Base-by-base conservation (phyloP, 2,888 invertebrate species). In the Drosophila putrida region DNA sequence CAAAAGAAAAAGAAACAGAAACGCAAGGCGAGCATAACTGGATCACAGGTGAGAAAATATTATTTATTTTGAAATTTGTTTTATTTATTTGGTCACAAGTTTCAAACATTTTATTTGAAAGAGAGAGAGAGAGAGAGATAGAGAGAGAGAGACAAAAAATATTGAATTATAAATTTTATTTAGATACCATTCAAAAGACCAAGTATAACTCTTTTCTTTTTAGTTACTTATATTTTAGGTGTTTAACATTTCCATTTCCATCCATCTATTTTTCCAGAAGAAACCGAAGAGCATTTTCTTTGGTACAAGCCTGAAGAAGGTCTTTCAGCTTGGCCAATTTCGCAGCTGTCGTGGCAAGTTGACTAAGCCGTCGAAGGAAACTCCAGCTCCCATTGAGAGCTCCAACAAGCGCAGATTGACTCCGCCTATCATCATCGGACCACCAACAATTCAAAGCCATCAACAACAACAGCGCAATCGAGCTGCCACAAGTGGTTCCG, bases 1-100 rank as follows among this genome's bases (percentile, higher is more conserved):
- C 96, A 97, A 82, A 96, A 95, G 90, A 96, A 96, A 90, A 95
- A 95, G 89, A 93, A 94, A 71, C 90, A 95, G 55, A 93, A 94
- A 55, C 89, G 90, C 65, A 94, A 94, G 62, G 94, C 94, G 72
- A 85, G 77, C 53, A 43, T 81, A 2, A 80, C 43, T 54, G 75
- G 80, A 6, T 80, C 90, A 6, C 90, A 91, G 80, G 90, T 91
- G 31, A 38, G 44, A 2, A 9, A 9, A 31, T 28, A 28, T 31
- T 9, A 31, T 31, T 6, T 1, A 3, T 28, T 8, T 28, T 28
- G 28, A 5, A 28, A 20, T 20, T 20, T 20, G 1, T 20, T 20
- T 3, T 20, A 20, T 20, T 20, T 20, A 20, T 2, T 20, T 20
- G 20, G 2, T 0, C 1, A 20, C 2, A 20, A n/a, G n/a, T n/a